A percentile compares a stretch with the other conserved stretches of the same genome.
Conservation (phyloP, 2,888 invertebrate genomes). For the Zootermopsis nevadensis region DNA sequence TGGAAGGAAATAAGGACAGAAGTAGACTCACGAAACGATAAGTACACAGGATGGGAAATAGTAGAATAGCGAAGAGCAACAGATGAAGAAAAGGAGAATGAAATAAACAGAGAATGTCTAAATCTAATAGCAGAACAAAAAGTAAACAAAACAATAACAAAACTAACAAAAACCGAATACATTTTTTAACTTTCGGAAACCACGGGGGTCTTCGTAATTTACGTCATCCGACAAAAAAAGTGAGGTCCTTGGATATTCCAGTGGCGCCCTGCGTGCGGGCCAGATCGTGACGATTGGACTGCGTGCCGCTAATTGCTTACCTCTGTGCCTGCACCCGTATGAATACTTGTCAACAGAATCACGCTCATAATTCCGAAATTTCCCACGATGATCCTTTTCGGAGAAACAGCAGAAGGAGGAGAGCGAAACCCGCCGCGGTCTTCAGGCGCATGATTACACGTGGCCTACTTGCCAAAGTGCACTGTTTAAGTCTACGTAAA, state of each 20-base stretch:
- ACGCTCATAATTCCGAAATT: neutral
- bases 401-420: neutral
- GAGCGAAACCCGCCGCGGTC: neutral
- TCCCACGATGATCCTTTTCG: slow-evolving; percentile 13
- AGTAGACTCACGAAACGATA: neutral
- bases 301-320: slow-evolving; percentile 15
- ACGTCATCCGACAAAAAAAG: too few species aligned
- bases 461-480: too few species aligned
- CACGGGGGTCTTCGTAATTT: neutral
- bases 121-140: too few species aligned
- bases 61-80: neutral
- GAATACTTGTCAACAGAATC: slow-evolving; percentile 22
- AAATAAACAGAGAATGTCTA: neutral
- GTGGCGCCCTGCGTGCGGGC: neutral
- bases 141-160: too few species aligned
- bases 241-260: neutral
- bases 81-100: neutral
- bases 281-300: neutral
- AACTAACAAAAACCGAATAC: too few species aligned
- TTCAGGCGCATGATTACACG: too few species aligned
- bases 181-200: neutral
- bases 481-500: too few species aligned
- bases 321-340: slow-evolving; percentile 20
- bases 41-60: neutral
- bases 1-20: too few species aligned